Base-by-base conservation (phyloP, 1,140 invertebrate species). In the Pantala flavescens region DNA sequence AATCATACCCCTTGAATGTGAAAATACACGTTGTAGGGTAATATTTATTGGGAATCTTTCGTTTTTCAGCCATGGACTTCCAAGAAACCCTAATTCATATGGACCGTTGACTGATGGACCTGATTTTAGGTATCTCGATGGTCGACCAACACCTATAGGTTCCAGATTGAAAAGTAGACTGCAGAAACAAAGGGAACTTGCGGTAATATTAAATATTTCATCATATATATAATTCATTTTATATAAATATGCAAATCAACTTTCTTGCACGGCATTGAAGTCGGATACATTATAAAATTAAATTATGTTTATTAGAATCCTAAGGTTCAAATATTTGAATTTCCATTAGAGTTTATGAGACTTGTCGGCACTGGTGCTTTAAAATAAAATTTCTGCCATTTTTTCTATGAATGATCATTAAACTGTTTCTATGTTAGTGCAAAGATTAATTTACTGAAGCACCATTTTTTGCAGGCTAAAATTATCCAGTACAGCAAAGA, bases 41-140 rank as follows among this genome's bases (percentile, higher is more conserved):
- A 36, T 2, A 36, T 70, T 75, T 73, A 70, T 75, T 70, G 49
- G n/a, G 75, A 49, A 76, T 49, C 11, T 23, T 43, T 70, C 16
- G 24, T 75, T 43, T 80, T 80, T 23, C 71, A 84, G 83, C 12
- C 77, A 82, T 76, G 86, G 87, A 24, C 80, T 91, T 43, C 81
- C 87, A 9, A 74, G 77, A 55, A 91, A 92, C 83, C 87, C 88
- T 28, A 91, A 88, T 81, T 81, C 86, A 12, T 86, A 85, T 80
- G 89, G 90, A 7, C 84, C 88, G 10, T 81, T 93, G 0, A 88
- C 89, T 24, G 90, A 91, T 82, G 81, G 85, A 23, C 86, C 89
- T 0, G 91, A 93, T 82, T 93, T 89, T 79, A 87, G 87, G 0
- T 93, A 86, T 79, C 79, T 87, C 23, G 90, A 93, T 85, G 90